Evolutionary conservation across 2,113 vertebrate genomes (phyloP).

Genomic region (Rhegmatorhina hoffmannsi): DNA sequence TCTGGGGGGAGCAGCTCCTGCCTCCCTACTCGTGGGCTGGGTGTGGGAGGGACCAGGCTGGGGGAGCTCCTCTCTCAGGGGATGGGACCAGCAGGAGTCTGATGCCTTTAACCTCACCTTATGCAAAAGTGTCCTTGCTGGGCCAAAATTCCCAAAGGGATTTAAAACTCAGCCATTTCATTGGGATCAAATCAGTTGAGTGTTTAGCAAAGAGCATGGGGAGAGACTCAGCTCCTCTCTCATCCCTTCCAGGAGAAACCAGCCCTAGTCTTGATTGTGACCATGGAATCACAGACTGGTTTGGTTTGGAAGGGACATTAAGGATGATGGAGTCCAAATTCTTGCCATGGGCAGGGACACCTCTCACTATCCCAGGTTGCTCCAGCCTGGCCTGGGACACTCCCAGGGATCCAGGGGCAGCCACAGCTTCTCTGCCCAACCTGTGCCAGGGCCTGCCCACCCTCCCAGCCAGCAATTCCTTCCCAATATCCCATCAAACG

Average conservation of each 20-base stretch:
- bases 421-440: no score
- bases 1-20: background rate
- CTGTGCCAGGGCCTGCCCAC: background rate
- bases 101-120: background rate
- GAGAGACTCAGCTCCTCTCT: background rate
- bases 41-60: background rate
- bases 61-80: background rate
- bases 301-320: background rate
- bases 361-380: no score
- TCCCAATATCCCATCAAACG: background rate
- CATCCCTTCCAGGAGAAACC: background rate
- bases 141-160: background rate
- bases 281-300: background rate
- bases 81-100: background rate
- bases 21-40: rapidly evolving
- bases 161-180: background rate
- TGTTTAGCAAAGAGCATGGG: background rate
- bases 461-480: rapidly evolving
- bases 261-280: background rate
- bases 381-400: no score
- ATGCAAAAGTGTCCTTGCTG: background rate
- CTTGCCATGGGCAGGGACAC: no score
- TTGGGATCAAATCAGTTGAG: background rate
- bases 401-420: no score
- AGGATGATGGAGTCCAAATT: no score